Base-by-base conservation (phyloP, 1,140 invertebrate genomes). In the Cyclargus thomasi region DNA sequence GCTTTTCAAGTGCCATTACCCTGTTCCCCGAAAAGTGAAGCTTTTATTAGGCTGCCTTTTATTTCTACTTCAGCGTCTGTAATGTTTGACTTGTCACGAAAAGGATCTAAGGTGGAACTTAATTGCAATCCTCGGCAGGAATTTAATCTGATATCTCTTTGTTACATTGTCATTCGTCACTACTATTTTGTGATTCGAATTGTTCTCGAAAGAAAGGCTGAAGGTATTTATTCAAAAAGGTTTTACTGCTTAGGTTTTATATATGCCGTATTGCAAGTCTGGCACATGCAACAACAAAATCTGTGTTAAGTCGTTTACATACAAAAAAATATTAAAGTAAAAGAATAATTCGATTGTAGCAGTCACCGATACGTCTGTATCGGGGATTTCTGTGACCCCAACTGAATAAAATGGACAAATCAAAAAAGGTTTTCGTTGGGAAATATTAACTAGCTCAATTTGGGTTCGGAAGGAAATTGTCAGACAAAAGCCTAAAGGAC, bases 1-100 rank as follows among this genome's bases (percentile, higher is more conserved):
- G 83, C 82, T 82, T 81, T 78, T 83, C 75, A 72, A 88, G 86
- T 82, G 74, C 83, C 80, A 84, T 86, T 86, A 82, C 72, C 76
- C 72, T 78, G 69, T 78, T 80, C 77, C 68, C 74, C 75, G 72
- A 82, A 86, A 85, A 82, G 76, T 77, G 78, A 70, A 75, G 75
- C 72, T 82, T 88, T 86, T 86, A 86, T 86, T 84, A 81, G 79
- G 77, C 75, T 71, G 65, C 36, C 68, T 59, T 70, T 72, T 74
- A 69, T 76, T 72, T 66, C 68, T 69, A 71, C 71, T 66, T 68
- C 67, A 74, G 69, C 63, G 67, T 65, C 63, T 64, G 36, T 53
- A 29, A 67, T 63, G 65, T 65, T 57, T 29, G 53, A 62, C 64
- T 62, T 69, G 64, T 59, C 67, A 62, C 63, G 53, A 47, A 67